Conservation (phyloP, 2,888 invertebrate species). For the Tipula vernalis region DNA sequence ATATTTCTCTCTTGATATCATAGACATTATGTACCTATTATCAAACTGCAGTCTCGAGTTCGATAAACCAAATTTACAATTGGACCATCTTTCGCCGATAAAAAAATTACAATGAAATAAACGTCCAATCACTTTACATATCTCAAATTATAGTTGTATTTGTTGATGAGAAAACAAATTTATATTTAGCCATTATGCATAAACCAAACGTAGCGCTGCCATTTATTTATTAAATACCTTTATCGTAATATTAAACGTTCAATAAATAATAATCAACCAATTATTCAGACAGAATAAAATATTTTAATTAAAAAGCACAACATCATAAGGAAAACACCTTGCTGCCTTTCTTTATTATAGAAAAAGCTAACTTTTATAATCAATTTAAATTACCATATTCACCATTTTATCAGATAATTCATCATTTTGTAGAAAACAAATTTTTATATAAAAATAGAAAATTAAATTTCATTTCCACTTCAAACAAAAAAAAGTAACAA, state of each 20-base stretch:
- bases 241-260: neutral
- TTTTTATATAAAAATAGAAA: neutral
- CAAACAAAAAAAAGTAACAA: neutral
- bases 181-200: too few relatives aligned
- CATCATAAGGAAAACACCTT: neutral
- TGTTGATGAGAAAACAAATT: too few relatives aligned
- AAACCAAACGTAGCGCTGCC: too few relatives aligned
- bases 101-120: too few relatives aligned
- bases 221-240: too few relatives aligned
- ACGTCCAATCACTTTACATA: too few relatives aligned
- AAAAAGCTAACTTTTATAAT: neutral
- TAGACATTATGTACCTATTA: too few relatives aligned
- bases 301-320: neutral
- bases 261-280: neutral
- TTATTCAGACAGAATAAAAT: neutral
- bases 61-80: too few relatives aligned
- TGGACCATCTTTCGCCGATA: too few relatives aligned
- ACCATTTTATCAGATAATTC: neutral
- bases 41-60: too few relatives aligned
- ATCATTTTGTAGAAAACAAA: neutral
- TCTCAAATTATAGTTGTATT: too few relatives aligned
- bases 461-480: neutral
- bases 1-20: too few relatives aligned
- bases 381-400: neutral
- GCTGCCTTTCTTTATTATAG: neutral